These are phyloP conservation scores for Butorides virescens DNA, from an alignment of 2,113 vertebrate species.

Conservation along the genomic window DNA sequence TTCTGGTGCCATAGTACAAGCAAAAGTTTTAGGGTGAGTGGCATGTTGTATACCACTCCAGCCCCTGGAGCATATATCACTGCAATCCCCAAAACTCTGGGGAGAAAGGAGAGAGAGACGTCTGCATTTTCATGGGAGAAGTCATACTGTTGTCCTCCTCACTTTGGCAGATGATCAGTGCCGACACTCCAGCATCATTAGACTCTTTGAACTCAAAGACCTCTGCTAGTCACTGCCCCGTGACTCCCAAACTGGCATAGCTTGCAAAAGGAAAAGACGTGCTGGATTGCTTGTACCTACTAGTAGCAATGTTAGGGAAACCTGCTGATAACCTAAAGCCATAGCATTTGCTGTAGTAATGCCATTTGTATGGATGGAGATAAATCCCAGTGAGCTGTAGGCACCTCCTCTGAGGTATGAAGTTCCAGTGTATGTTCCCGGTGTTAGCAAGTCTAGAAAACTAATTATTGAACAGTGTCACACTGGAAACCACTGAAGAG, in stretches of 20 bases:
- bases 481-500: background rate
- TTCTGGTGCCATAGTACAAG: background rate
- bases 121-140: background rate
- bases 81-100: background rate
- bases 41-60: background rate
- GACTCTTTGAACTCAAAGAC: background rate
- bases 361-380: background rate
- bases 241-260: background rate
- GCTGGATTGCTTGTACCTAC: background rate
- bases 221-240: background rate
- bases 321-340: background rate
- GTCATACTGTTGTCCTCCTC: background rate
- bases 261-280: background rate
- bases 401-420: background rate
- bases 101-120: background rate
- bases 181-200: background rate
- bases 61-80: background rate
- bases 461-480: background rate
- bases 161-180: background rate
- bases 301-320: background rate
- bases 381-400: background rate
- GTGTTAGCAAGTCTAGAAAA: background rate
- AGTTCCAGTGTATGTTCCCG: background rate
- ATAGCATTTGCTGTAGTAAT: background rate
- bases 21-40: background rate